These are phyloP conservation scores for Drosophila subquinaria DNA, from an alignment of 2,888 invertebrate species.

Conservation along the genomic window DNA sequence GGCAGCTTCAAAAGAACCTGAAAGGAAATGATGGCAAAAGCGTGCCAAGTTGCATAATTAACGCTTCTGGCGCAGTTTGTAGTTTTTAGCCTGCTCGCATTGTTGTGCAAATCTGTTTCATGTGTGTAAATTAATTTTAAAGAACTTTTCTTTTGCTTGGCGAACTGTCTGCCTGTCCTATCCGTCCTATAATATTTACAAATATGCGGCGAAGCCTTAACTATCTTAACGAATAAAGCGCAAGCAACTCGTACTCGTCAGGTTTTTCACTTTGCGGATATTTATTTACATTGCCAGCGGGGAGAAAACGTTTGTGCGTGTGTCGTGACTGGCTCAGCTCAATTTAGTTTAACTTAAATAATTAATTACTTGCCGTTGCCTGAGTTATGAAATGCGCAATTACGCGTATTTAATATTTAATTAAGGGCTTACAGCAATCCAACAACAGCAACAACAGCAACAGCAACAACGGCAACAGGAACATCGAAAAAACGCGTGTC, in stretches of 20 bases:
- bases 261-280: slow-evolving; percentile 24
- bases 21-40: slow-evolving; percentile 10
- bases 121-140: slow-evolving; percentile 24
- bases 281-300: slow-evolving; percentile 44
- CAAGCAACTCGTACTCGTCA: slow-evolving; percentile 5
- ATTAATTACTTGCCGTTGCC: slow-evolving; percentile 78
- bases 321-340: slow-evolving; percentile 65
- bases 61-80: slow-evolving; percentile 27
- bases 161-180: background rate
- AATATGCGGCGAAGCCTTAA: slow-evolving; percentile 17
- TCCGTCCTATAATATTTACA: background rate
- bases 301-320: slow-evolving; percentile 45
- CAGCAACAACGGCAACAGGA: slow-evolving; percentile 15
- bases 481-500: slow-evolving; percentile 37
- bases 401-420: slow-evolving; percentile 81
- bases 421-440: slow-evolving; percentile 71
- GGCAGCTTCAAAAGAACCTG: slow-evolving; percentile 5
- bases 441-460: slow-evolving; percentile 32
- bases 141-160: slow-evolving; percentile 20
- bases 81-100: slow-evolving; percentile 33
- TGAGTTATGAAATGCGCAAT: slow-evolving; percentile 82
- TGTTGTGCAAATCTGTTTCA: background rate
- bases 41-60: slow-evolving; percentile 47
- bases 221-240: slow-evolving; percentile 10
- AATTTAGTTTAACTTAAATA: slow-evolving; percentile 80